Evolutionary conservation across 1,140 invertebrate species (phyloP).

Genomic region (Carcinoscorpius rotundicauda): DNA sequence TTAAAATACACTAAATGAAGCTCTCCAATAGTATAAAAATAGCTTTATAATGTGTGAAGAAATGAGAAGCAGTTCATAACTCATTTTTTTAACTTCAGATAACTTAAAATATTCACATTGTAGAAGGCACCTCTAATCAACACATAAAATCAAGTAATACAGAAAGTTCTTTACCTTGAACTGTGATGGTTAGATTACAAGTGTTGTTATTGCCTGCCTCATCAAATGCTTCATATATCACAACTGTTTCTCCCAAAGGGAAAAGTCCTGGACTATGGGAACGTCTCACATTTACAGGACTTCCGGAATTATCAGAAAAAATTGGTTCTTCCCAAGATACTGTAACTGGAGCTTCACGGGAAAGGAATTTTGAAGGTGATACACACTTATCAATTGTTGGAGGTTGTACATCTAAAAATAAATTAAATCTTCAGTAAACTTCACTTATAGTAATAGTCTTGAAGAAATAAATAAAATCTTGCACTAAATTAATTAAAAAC

Average conservation of each 20-base stretch:
- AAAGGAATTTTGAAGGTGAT: conserved; percentile 42
- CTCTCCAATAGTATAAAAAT: no score
- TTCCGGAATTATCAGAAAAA: conserved; percentile 53
- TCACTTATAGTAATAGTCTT: no score
- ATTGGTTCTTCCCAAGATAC: conserved; percentile 50
- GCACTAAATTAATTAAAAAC: no score
- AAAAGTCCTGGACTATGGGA: conserved; percentile 41
- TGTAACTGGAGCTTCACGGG: conserved; percentile 31
- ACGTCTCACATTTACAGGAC: conserved; percentile 32
- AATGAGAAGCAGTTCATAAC: no score
- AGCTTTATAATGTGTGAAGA: no score
- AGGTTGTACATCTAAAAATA: conserved; percentile 42
- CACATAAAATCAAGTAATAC: no score
- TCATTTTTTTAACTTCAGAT: no score
- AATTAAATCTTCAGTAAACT: conserved; percentile 1
- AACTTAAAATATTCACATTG: no score
- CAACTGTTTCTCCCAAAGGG: conserved; percentile 42
- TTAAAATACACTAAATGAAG: no score
- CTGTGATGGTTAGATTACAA: conserved; percentile 46
- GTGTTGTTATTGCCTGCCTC: conserved; percentile 43
- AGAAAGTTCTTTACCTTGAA: conserved; percentile 42
- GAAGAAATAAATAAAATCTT: no score
- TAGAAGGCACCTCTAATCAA: no score
- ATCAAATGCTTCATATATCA: conserved; percentile 48
- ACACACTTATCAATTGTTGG: conserved; percentile 50